phyloP scores from a whole-genome alignment of 2,797 vertebrate species.

The Helarctos malayanus region DNA sequence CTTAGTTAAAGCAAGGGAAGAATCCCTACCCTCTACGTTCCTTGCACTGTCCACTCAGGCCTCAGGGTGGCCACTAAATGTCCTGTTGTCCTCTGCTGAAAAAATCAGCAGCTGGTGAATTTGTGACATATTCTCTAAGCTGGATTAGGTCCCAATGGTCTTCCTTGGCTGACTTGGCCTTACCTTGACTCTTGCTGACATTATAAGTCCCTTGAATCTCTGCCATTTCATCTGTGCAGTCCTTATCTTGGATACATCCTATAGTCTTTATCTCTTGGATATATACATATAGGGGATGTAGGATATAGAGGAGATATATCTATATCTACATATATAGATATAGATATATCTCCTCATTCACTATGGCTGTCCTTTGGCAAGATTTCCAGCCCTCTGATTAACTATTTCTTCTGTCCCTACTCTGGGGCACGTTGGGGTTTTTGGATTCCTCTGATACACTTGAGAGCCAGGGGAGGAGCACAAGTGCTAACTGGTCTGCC shows the following conservation, averaged over 20 bases:
- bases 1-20: background rate
- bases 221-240: too few species aligned
- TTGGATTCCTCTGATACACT: background rate
- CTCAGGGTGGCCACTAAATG: background rate
- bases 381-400: background rate
- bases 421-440: background rate
- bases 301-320: background rate
- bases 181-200: background rate
- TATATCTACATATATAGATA: too few species aligned
- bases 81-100: background rate
- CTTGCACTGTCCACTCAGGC: background rate
- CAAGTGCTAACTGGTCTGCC: background rate
- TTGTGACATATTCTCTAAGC: background rate
- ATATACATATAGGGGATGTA: background rate
- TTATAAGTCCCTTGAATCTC: background rate
- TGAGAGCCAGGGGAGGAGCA: background rate
- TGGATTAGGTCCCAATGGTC: background rate
- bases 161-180: background rate
- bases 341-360: background rate
- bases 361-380: background rate
- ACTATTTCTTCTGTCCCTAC: background rate
- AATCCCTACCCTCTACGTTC: background rate
- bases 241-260: background rate
- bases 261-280: background rate
- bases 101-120: background rate